Base-by-base conservation (phyloP, 2,888 invertebrate genomes). In the Nemotelus pantherinus region DNA sequence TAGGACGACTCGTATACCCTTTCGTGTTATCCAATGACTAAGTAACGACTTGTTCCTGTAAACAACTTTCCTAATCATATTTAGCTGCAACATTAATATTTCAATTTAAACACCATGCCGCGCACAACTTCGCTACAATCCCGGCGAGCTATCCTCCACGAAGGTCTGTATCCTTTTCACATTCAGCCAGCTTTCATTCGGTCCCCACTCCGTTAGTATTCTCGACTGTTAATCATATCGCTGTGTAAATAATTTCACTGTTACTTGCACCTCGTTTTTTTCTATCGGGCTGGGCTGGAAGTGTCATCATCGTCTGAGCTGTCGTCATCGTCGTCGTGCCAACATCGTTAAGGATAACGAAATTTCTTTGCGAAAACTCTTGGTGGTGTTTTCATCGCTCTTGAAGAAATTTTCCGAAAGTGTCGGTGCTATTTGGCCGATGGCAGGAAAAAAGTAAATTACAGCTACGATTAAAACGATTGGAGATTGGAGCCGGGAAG, bases 51-150 rank as follows among this genome's bases (percentile, higher is more conserved):
- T 44, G 57, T 41, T 47, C 9, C 55, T 47, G 57, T 57, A 44
- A 71, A 71, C 72, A 68, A 68, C 60, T 45, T 72, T 58, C 72
- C 60, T 58, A 72, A 72, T 72, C 60, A 72, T 47, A 72, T 72
- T 72, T 57, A 72, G 58, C 60, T 45, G 58, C 72, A 72, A 72
- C 58, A 72, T 72, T 72, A 58, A 72, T 72, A 72, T 72, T 72
- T 72, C 72, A 72, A 72, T 72, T 72, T 72, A 25, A 39, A 57
- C 57, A 58, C 4, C 44, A 44, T 39, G 72, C 58, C 72, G 9
- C 43, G 65, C 45, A 44, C 72, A 0, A 48, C 64, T 68, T 39
- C 39, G 25, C 72, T 10, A 39, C 44, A 10, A 6, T 45, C 6
- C 10, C 57, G 39, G 43, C 39, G 45, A 7, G 45, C 7, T 45